Evolutionary conservation across 1,140 invertebrate genomes (phyloP).

Genomic region (Ectropis grisescens): DNA sequence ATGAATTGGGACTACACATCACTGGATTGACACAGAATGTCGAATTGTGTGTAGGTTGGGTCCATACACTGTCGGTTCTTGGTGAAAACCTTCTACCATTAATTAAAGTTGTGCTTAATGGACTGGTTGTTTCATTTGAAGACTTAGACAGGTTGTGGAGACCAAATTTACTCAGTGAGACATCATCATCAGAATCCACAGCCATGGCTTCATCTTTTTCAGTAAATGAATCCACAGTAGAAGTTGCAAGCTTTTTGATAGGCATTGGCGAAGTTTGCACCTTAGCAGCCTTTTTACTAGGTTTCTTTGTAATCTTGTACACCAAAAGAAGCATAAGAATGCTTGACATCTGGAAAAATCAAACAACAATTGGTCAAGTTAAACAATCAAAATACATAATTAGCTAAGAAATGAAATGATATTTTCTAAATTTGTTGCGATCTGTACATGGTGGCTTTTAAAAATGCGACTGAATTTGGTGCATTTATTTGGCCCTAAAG

Average conservation of each 20-base stretch:
- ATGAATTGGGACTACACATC: too few species aligned
- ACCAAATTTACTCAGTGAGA: constrained; percentile 56
- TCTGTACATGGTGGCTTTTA: too few species aligned
- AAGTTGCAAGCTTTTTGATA: constrained; percentile 34
- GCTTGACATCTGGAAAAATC: constrained; percentile 39
- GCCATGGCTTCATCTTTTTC: constrained; percentile 27
- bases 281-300: constrained; percentile 17
- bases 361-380: too few species aligned
- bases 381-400: too few species aligned
- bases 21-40: constrained; percentile 49
- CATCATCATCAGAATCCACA: constrained; percentile 53
- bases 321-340: constrained; percentile 32
- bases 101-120: constrained; percentile 30
- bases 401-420: too few species aligned
- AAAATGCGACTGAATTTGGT: too few species aligned
- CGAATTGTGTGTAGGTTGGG: constrained; percentile 47
- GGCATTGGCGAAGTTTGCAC: constrained; percentile 30
- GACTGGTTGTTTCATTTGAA: constrained; percentile 39
- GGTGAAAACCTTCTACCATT: constrained; percentile 49
- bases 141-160: constrained; percentile 49
- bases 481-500: too few species aligned
- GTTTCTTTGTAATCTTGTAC: constrained; percentile 37
- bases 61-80: constrained; percentile 38
- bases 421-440: too few species aligned
- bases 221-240: constrained; percentile 21